These are phyloP conservation scores for Eristalis arbustorum DNA, from an alignment of 2,888 invertebrate genomes.

Conservation along the genomic window DNA sequence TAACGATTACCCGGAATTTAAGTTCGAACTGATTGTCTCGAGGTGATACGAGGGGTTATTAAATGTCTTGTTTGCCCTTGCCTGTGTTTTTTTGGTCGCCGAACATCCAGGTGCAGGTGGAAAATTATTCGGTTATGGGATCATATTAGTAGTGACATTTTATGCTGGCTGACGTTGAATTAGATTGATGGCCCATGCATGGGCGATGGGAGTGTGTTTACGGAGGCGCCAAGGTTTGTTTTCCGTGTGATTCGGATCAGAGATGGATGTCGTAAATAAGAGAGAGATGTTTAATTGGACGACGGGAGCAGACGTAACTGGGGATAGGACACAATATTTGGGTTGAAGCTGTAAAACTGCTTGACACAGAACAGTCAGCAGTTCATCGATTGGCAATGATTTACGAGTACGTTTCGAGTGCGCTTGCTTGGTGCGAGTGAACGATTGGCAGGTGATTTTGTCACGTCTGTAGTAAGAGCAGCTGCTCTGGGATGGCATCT, in stretches of 20 bases:
- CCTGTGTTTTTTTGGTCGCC: conserved; percentile 9
- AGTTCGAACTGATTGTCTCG: conserved; percentile 43
- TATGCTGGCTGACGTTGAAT: conserved; percentile 58
- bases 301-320: not conserved
- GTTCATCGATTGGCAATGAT: not conserved
- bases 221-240: conserved; percentile 33
- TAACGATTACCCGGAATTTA: conserved; percentile 64
- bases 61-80: conserved; percentile 19
- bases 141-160: conserved; percentile 63
- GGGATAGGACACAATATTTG: not conserved
- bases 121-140: conserved; percentile 54
- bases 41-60: conserved; percentile 48
- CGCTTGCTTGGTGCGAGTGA: not conserved
- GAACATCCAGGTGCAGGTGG: conserved; percentile 59
- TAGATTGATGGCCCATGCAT: conserved; percentile 51
- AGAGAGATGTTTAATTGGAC: not conserved
- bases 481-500: not conserved
- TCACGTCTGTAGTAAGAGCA: not conserved
- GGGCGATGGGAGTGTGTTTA: conserved; percentile 1
- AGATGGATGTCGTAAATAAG: conserved; percentile 44
- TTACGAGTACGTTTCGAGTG: not conserved
- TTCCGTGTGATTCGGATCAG: conserved; percentile 22
- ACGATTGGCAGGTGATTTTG: not conserved
- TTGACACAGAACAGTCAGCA: not conserved
- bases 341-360: not conserved